These are phyloP conservation scores for Chelonoidis abingdonii DNA, from an alignment of 2,113 vertebrate species.

Conservation along the genomic window DNA sequence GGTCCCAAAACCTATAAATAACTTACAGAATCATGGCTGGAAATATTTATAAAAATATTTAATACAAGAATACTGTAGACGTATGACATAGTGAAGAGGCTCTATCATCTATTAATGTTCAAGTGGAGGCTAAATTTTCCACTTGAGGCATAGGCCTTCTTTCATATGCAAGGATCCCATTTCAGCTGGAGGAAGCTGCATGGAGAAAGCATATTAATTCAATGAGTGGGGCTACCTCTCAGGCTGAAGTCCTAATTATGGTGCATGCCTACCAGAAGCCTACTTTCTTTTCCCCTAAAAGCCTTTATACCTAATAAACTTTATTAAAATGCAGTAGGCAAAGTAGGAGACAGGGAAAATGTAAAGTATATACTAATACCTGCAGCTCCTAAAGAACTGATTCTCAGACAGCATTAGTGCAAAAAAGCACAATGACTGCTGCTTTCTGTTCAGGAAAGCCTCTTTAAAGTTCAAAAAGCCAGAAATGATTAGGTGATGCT, in stretches of 20 bases:
- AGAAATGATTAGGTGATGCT: conserved; percentile 39
- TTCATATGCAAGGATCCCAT: not conserved
- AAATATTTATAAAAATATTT: not conserved
- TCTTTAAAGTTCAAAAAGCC: conserved; percentile 26
- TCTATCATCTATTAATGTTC: not conserved
- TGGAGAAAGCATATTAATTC: not conserved
- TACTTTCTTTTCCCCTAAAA: not conserved
- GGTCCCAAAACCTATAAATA: not conserved
- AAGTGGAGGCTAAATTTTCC: not conserved
- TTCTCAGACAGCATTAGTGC: not conserved
- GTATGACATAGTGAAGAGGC: not conserved
- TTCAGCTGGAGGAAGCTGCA: not conserved
- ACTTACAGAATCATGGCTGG: not conserved
- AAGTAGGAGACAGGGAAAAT: conserved; percentile 13
- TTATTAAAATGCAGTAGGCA: conserved; percentile 27
- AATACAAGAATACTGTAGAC: not conserved
- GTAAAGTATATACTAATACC: not conserved
- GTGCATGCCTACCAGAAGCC: not conserved
- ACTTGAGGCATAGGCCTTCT: not conserved
- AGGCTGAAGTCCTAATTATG: not conserved
- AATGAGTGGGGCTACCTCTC: fast-evolving
- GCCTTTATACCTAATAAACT: conserved; percentile 5
- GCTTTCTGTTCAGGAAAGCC: not conserved
- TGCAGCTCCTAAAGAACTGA: conserved; percentile 21
- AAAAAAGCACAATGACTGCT: not conserved